Evolutionary conservation across 2,888 invertebrate genomes (phyloP), one percentile per base, ranked within the genome.

Genomic region (Acleris holmiana): DNA sequence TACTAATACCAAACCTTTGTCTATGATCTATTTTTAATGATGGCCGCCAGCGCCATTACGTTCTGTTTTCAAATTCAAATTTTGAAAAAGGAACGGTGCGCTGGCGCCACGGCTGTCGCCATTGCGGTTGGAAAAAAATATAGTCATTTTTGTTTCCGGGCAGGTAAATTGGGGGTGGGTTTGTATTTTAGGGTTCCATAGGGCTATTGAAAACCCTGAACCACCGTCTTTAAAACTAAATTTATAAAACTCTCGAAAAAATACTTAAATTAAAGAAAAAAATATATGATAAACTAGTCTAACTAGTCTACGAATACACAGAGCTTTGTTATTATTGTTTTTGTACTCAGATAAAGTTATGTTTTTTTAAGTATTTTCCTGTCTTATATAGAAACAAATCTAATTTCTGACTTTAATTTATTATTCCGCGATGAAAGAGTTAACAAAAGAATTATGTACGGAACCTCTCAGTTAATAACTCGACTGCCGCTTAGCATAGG

Each of bases 11-110:
- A 61, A 69, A 70, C 64, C 65, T 60, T 65, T 65, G 65, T 81
- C 86, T 88, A 86, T 88, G 88, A 88, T 88, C 85, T 88, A 86
- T 86, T 88, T 89, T 85, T 89, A 89, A 89, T 89, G 79, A 79
- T 74, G 84, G 84, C 85, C 83, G 87, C 80, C 75, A 78, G 82
- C 35, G 35, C 80, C 74, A 83, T 86, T 85, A 85, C 73, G 77
- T 75, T 82, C 85, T 77, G 86, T 86, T 85, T 87, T 85, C 75
- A 75, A 86, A 86, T 88, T 88, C 79, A 83, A 87, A 87, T 83
- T 85, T 84, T 75, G 54, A 59, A 65, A 62, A 62, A 56, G 55
- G 69, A 69, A 76, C 67, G 68, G 76, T n/a, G 69, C 70, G 76
- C 77, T 69, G 78, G 78, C 77, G 67, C 67, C 64, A 41, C n/a